Evolutionary conservation across 2,797 vertebrate species (phyloP), one percentile per base, ranked within the genome.

Genomic region (Heterohyrax brucei): DNA sequence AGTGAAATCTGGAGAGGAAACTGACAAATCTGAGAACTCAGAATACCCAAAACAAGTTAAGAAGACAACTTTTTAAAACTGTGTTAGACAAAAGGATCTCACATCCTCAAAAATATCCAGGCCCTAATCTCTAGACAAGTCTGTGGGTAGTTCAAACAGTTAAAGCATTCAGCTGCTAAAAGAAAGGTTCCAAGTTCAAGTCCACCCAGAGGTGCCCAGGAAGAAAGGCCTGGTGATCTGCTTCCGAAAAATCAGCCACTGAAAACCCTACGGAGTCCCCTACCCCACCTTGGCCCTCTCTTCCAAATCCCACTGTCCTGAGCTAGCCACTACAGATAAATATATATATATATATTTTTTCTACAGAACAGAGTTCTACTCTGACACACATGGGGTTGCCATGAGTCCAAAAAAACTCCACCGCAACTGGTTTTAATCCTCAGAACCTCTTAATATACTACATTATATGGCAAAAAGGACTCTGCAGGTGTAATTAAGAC

Each of bases 1-100:
- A 86, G 33, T 66, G 79, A 95, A 44, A 7, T 70, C 70, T 44
- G 44, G 50, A 84, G 24, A 88, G 70, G 88, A 91, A 96, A 91
- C 10, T 73, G 72, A 72, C 44, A 95, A 72, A 83, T 39, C n/a
- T 61, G 83, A 85, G 33, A 83, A 64, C 10, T 62, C 18, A 92
- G 77, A 79, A 76, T 12, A 87, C 53, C 66, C 48, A 72, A 7
- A 48, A 24, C 16, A 46, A 30, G 48, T 68, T 24, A 66, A 64
- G 46, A 93, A 91, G 39, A 78, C 56, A 79, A 56, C 16, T 30
- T 96, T 96, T 61, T 24, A 66, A 28, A 76, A 53, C 22, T 68
- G 61, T 24, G 19, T 64, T 64, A 79, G 44, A 18, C 39, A 10
- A 14, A n/a, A 90, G 61, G 44, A 26, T 50, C 50, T 14, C 16